phyloP scores from a whole-genome alignment of 2,888 invertebrate species.

The Drosophila melanosoma region DNA sequence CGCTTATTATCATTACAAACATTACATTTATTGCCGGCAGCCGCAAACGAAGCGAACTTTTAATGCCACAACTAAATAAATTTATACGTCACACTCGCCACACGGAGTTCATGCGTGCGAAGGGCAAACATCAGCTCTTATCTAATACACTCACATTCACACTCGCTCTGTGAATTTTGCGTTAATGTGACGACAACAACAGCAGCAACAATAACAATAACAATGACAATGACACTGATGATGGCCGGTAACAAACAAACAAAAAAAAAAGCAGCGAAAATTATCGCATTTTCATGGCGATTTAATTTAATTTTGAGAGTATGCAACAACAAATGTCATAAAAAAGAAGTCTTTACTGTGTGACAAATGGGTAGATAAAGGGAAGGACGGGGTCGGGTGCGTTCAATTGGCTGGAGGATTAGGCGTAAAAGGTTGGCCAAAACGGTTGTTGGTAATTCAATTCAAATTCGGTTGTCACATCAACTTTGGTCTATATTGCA shows the following conservation, averaged over 20 bases:
- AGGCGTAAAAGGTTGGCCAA: conserved; percentile 29
- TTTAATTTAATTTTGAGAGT: conserved; percentile 71
- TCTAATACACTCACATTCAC: conserved; percentile 43
- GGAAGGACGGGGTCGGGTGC: not conserved
- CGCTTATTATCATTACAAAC: conserved; percentile 51
- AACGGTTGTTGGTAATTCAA: conserved; percentile 34
- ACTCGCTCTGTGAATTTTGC: conserved; percentile 32
- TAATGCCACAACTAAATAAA: conserved; percentile 59
- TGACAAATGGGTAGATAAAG: not conserved
- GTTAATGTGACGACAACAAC: conserved; percentile 30
- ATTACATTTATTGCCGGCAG: conserved; percentile 57
- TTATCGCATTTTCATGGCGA: conserved; percentile 66
- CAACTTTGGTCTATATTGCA: conserved; percentile 24
- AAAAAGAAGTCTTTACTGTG: conserved; percentile 11
- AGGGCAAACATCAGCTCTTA: conserved; percentile 68
- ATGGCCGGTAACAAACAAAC: conserved; percentile 30
- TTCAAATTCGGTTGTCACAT: conserved; percentile 29
- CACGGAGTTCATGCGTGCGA: conserved; percentile 71
- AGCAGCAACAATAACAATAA: conserved; percentile 27
- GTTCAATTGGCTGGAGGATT: conserved; percentile 9
- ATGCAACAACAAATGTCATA: conserved; percentile 37
- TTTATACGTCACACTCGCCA: conserved; percentile 44
- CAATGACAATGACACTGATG: conserved; percentile 33
- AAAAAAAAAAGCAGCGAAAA: conserved; percentile 23
- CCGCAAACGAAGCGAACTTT: conserved; percentile 26